Base-by-base conservation (phyloP, 64 coral and sea anemone species). In the Pocillopora damicornis region DNA sequence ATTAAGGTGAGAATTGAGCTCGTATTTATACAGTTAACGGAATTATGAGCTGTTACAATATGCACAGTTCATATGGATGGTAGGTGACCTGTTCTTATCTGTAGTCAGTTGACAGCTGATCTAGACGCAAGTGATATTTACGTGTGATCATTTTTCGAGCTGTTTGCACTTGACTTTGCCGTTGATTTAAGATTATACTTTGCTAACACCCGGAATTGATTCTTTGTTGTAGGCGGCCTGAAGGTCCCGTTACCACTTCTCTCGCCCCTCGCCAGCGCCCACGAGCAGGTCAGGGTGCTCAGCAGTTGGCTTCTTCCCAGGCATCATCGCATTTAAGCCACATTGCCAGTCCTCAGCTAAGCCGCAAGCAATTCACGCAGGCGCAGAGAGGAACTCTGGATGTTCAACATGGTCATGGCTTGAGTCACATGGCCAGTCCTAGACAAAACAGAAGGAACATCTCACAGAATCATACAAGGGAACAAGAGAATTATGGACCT, bases 311-410 rank as follows among this genome's bases (percentile, higher is more conserved):
- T 63, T 72, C 89, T 79, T 61, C 75, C 13, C 89, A 87, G 34
- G 75, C 63, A 15, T 87, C 75, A 30, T 63, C 76, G 22, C 65
- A 87, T 16, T 63, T 96, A 17, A 92, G 94, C 58, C 94, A 96
- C 76, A 96, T 96, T 66, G 90, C 94, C 6, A 96, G 94, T 25
- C 94, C 94, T 25, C 88, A 88, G 61, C 94, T 92, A 73, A 96
- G 83, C 34, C 90, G 94, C 16, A 80, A 79, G 15, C 89, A 96
- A 51, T 96, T 89, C 79, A 73, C 90, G 11, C 88, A 86, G 42
- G 68, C 64, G 34, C 90, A 92, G 59, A 90, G 82, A 75, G 89
- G 86, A 35, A 79, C 58, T 20, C 20, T 91, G 20, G 82, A 58
- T 63, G 64, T 87, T 58, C 77, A 81, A 13, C 88, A 89, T 36